Evolutionary conservation across 2,113 vertebrate genomes (phyloP), one percentile per base, ranked within the genome.

Genomic region (Nannobrachium achirus): DNA sequence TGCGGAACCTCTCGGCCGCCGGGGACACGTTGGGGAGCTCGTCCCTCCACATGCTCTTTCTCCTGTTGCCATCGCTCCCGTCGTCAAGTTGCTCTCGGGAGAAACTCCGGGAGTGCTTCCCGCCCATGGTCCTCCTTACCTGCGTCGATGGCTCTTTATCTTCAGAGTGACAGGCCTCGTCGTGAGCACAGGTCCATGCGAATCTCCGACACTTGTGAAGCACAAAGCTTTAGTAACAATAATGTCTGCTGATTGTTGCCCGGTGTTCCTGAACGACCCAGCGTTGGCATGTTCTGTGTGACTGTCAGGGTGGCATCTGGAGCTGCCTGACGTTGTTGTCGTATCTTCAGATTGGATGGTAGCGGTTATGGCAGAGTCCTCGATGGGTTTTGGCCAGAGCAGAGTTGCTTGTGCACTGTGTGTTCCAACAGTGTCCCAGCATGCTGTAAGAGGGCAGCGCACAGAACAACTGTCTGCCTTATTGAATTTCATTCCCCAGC

Each of bases 401-500:
- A 1, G 53, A 60, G 63, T 33, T 33, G 25, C 3, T 4, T 33
- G 25, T 33, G 25, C 25, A 33, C 25, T 33, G 25, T 33, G 25
- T 33, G 25, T 33, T 33, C 25, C 25, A 33, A 33, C 49, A 38
- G 69, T 70, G 61, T 58, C 55, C 66, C 59, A 19, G 56, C 18
- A 25, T n/a, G 58, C 33, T 73, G 76, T 73, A 63, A 75, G 69
- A 19, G 64, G 74, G 73, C 65, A 33, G 61, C 89, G 75, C 75
- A 70, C 85, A 64, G 49, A 83, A 79, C 71, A 45, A 73, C 76
- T 86, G 83, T 74, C 78, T 78, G 67, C 91, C 92, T 91, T 91
- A 89, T 80, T 80, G 89, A 89, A 88, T 89, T 77, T 91, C 91
- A 92, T 69, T 75, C 18, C 74, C 82, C 95, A 96, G 95, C 95